A percentile compares a stretch with the other conserved stretches of the same genome.
phyloP scores from a whole-genome alignment of 2,888 invertebrate species.

The Lycaena phlaeas region DNA sequence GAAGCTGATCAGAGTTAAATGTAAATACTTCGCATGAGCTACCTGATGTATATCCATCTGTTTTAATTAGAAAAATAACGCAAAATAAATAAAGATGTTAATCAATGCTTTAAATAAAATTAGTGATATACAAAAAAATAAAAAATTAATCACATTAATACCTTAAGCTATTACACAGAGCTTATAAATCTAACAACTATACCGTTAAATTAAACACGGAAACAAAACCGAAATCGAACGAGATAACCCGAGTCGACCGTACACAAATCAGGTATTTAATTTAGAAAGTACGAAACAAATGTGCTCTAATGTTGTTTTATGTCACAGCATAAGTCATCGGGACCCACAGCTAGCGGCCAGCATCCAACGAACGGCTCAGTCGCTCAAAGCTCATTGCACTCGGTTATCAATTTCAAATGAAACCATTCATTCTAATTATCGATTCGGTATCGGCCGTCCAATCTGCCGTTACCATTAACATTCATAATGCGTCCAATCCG shows the following conservation, averaged over 20 bases:
- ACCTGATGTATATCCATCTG: too few species aligned
- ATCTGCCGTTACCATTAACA: slow-evolving; percentile 53
- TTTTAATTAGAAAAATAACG: too few species aligned
- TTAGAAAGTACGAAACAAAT: slow-evolving; percentile 44
- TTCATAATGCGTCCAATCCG: slow-evolving; percentile 55
- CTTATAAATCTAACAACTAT: too few species aligned
- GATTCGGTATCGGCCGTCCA: slow-evolving; percentile 27
- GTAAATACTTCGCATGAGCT: too few species aligned
- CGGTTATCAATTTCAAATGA: slow-evolving; percentile 40
- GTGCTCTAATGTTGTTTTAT: slow-evolving; percentile 33
- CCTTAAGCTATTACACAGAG: too few species aligned
- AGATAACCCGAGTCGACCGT: slow-evolving; percentile 23
- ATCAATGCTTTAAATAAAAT: too few species aligned
- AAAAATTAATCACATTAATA: too few species aligned
- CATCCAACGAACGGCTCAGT: slow-evolving; percentile 8
- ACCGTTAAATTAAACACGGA: slow-evolving; percentile 27
- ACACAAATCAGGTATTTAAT: slow-evolving; percentile 38
- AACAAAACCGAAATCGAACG: slow-evolving; percentile 20
- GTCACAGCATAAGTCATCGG: slow-evolving; percentile 26
- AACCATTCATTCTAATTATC: slow-evolving; percentile 63
- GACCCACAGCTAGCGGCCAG: slow-evolving; percentile 16
- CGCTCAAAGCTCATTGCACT: slow-evolving; percentile 18
- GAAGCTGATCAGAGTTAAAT: too few species aligned
- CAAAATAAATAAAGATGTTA: too few species aligned
- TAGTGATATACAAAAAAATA: too few species aligned